Evolutionary conservation across 1,140 invertebrate species (phyloP), one percentile per base, ranked within the genome.

Genomic region (Pissodes strobi): DNA sequence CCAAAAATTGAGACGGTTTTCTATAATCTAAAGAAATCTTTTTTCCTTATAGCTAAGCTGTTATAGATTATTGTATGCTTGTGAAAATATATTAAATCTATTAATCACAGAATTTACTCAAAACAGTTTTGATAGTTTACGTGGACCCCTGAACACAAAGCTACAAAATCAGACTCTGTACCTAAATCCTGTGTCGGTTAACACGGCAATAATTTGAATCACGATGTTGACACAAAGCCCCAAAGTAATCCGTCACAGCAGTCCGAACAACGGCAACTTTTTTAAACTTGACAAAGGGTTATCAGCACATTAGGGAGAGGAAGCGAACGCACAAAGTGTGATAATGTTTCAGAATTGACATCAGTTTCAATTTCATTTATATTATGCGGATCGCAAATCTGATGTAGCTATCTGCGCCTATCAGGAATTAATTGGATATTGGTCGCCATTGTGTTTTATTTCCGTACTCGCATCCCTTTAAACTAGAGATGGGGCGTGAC

Each of bases 141-240:
- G n/a, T n/a, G n/a, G n/a, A n/a, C n/a, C n/a, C n/a, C n/a, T n/a
- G n/a, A n/a, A n/a, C n/a, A n/a, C 17, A 41, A 41, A 18, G 9
- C 6, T 18, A 15, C 12, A 9, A 46, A 52, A 52, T 52, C 48
- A 52, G 48, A 5, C 22, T 15, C 48, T 17, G 18, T 15, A 21
- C n/a, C 34, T 59, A 30, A 18, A 48, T 37, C 56, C 27, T 49
- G 55, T 38, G 59, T 68, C 48, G 63, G 67, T 74, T 74, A 71
- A 74, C 69, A 64, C 69, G 39, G 37, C 17, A 61, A 71, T 73
- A 76, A 76, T 76, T 73, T 72, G 73, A 74, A 75, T 72, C 74
- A 70, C 73, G 74, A 75, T 75, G 72, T 74, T 76, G 74, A 76
- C 74, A 76, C 71, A 72, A 76, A 76, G 70, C 74, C 73, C 68